Evolutionary conservation across 2,888 invertebrate genomes (phyloP), one percentile per base, ranked within the genome.

Genomic region (Tuberolachnus salignus): DNA sequence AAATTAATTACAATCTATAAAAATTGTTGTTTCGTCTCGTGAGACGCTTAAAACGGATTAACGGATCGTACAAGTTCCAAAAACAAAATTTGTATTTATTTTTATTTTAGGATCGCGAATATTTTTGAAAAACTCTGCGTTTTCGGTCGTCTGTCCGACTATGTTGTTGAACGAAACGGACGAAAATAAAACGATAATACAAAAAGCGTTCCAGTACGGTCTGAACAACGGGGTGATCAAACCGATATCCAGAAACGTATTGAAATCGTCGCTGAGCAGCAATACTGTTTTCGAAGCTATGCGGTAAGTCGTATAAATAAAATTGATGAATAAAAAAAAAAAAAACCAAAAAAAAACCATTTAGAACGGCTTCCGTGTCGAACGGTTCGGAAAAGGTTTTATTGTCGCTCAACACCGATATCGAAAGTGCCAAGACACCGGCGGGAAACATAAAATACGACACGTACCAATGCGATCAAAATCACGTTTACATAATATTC

Each of bases 61-160:
- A n/a, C n/a, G n/a, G n/a, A n/a, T n/a, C n/a, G n/a, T n/a, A n/a
- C n/a, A n/a, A n/a, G n/a, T n/a, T n/a, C n/a, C n/a, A n/a, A n/a
- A n/a, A n/a, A n/a, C n/a, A n/a, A n/a, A n/a, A n/a, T n/a, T n/a
- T n/a, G n/a, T n/a, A n/a, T n/a, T n/a, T n/a, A n/a, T n/a, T n/a
- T n/a, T n/a, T n/a, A n/a, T n/a, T n/a, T 34, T 11, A 75, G 78
- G 69, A 6, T 49, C n/a, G 0, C 16, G 57, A 26, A 0, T 16
- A n/a, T 78, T 78, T 13, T 21, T 59, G 9, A 3, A 9, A n/a
- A n/a, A 59, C 13, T 19, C 2, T 0, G 11, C 67, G 9, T 66
- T 80, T 10, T 34, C 14, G 16, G 16, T n/a, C 0, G 4, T 89
- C 83, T 86, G 88, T 80, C 87, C 88, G 74, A 88, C 89, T 85